These are phyloP conservation scores for Toxonevra muliebris DNA, from an alignment of 2,888 invertebrate genomes.

Conservation along the genomic window DNA sequence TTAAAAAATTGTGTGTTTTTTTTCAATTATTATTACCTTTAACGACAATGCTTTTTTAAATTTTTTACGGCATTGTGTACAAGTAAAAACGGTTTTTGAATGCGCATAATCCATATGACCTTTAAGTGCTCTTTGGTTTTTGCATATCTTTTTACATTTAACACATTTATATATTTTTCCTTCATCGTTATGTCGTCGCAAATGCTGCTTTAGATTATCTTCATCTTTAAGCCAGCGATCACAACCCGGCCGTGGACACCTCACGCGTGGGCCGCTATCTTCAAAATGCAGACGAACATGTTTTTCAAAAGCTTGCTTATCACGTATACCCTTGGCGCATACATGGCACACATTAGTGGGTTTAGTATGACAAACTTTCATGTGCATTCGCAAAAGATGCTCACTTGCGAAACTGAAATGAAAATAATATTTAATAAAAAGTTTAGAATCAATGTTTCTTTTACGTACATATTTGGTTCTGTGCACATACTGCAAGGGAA, in stretches of 20 bases:
- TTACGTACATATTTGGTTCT: conserved; percentile 47
- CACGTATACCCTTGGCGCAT: conserved; percentile 62
- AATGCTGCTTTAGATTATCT: conserved; percentile 58
- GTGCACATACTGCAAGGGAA: conserved; percentile 57
- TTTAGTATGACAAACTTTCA: conserved; percentile 51
- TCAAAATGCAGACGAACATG: conserved; percentile 59
- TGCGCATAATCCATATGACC: conserved; percentile 63
- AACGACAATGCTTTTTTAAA: conserved; percentile 61
- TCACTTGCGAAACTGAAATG: conserved; percentile 54
- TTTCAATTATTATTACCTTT: conserved; percentile 47
- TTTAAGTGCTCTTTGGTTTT: conserved; percentile 59
- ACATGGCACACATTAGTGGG: conserved; percentile 62
- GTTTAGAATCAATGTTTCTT: background rate
- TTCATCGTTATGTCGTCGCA: conserved; percentile 55
- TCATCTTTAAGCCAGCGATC: conserved; percentile 62
- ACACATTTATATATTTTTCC: conserved; percentile 46
- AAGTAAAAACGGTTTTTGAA: conserved; percentile 54
- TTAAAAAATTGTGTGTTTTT: background rate
- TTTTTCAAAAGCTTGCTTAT: conserved; percentile 58
- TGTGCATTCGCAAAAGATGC: conserved; percentile 55
- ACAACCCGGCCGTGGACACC: conserved; percentile 60
- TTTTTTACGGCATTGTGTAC: conserved; percentile 59
- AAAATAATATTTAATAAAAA: background rate
- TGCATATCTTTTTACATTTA: conserved; percentile 59
- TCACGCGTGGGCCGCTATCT: conserved; percentile 57